Percentiles rank a stretch among this genome's conserved stretches.
phyloP scores from a whole-genome alignment of 2,113 vertebrate genomes.

The Sitta europaea region DNA sequence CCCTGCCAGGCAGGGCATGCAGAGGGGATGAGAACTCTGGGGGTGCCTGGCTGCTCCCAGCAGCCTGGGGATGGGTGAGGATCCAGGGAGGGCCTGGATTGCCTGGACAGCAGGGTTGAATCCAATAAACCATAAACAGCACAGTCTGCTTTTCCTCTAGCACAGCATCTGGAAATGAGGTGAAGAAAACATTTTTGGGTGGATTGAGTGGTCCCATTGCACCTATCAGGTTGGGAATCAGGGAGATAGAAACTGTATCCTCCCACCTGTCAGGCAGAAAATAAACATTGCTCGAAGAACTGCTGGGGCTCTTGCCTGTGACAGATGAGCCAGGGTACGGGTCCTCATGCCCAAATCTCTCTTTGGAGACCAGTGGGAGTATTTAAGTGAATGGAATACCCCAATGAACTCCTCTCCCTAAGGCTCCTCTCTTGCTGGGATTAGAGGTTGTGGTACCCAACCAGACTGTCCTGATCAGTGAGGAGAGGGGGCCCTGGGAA shows the following conservation, averaged over 20 bases:
- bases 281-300: not conserved
- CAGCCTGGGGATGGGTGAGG: not conserved
- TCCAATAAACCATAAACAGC: not conserved
- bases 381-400: not conserved
- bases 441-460: not conserved
- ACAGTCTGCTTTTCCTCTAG: not conserved
- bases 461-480: rapidly evolving
- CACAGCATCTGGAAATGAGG: not conserved
- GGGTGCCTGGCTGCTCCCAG: rapidly evolving
- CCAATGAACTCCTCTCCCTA: not conserved
- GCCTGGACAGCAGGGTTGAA: not conserved
- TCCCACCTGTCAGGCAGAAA: not conserved
- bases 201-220: not conserved
- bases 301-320: not conserved
- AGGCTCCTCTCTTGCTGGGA: not conserved
- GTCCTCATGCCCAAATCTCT: not conserved
- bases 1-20: not conserved
- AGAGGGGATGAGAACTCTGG: not conserved
- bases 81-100: not conserved
- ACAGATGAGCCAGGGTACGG: rapidly evolving
- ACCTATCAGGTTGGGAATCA: not conserved
- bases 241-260: not conserved
- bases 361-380: not conserved
- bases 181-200: not conserved
- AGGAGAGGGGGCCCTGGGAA: not conserved